These are phyloP conservation scores for Marmota monax DNA, from an alignment of 2,113 vertebrate genomes.

Conservation along the genomic window DNA sequence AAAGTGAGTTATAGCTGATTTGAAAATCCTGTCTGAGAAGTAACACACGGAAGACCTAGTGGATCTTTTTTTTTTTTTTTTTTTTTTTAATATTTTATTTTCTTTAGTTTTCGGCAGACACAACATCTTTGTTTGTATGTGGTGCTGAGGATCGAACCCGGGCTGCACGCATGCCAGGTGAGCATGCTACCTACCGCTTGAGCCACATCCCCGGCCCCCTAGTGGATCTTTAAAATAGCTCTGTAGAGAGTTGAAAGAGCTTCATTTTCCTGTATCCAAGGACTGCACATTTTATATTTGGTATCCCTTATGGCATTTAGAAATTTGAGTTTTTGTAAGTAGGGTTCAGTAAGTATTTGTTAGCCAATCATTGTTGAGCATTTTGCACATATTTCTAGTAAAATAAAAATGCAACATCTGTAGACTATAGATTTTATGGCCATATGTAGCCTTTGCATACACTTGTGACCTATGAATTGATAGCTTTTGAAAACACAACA, in stretches of 20 bases:
- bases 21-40: neutral
- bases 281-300: neutral
- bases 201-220: too few relatives aligned
- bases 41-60: neutral
- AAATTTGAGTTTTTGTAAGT: neutral
- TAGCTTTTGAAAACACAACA: neutral
- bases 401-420: neutral
- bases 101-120: too few relatives aligned
- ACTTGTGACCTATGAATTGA: neutral
- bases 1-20: neutral
- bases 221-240: neutral
- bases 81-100: too few relatives aligned
- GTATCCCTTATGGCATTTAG: neutral
- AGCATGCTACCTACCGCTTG: too few relatives aligned
- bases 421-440: neutral
- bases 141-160: too few relatives aligned
- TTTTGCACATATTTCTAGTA: neutral
- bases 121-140: too few relatives aligned
- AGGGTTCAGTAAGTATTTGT: neutral
- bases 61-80: neutral
- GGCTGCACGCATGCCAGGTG: too few relatives aligned
- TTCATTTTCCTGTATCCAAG: neutral
- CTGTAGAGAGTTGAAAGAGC: neutral
- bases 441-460: neutral
- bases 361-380: neutral